phyloP scores from a whole-genome alignment of 2,113 vertebrate genomes.

The Emydura subglobosa region DNA sequence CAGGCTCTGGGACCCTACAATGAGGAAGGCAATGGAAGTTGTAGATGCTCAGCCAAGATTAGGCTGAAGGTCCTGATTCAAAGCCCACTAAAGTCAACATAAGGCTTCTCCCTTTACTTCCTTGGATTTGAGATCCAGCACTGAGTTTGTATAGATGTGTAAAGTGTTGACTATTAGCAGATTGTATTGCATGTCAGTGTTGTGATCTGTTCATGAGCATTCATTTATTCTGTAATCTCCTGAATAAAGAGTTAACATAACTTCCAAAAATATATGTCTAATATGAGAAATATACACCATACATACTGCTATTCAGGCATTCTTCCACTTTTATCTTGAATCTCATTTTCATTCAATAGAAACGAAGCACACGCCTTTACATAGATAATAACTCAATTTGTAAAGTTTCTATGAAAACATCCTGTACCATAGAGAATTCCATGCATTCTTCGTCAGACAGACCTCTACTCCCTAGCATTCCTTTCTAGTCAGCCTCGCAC shows the following conservation, averaged over 20 bases:
- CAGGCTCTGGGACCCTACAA: background rate
- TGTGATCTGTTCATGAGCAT: background rate
- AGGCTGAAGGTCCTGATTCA: background rate
- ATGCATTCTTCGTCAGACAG: background rate
- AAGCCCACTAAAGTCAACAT: background rate
- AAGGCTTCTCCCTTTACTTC: background rate
- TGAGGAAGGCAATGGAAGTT: background rate
- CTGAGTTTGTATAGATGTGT: background rate
- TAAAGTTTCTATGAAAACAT: background rate
- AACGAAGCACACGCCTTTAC: background rate
- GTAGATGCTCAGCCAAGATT: background rate
- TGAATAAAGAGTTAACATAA: background rate
- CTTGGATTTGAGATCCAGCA: background rate
- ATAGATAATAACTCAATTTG: background rate
- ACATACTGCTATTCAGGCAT: background rate
- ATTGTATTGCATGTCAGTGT: background rate
- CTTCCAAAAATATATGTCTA: background rate
- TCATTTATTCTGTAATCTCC: background rate
- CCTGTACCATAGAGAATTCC: rapidly evolving
- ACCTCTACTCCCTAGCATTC: background rate
- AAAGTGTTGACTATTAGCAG: background rate
- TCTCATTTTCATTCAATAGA: background rate
- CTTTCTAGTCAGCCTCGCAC: conserved; percentile 10
- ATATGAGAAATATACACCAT: background rate
- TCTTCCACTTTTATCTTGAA: background rate